phyloP scores from a whole-genome alignment of 2,113 vertebrate genomes.

The Craseonycteris thonglongyai region DNA sequence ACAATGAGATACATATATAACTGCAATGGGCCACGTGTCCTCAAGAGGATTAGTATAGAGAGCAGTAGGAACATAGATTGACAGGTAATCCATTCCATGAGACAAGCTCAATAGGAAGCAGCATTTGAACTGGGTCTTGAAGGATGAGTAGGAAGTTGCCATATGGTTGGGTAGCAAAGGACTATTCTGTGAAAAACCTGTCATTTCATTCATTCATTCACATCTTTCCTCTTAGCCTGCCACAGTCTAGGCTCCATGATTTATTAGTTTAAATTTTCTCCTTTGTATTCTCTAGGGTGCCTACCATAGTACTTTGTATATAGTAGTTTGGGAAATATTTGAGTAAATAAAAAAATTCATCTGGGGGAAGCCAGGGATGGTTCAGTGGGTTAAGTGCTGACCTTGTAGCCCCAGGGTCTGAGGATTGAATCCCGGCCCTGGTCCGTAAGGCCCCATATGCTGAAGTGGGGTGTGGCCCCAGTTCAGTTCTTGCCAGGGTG shows the following conservation, averaged over 20 bases:
- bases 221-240: neutral
- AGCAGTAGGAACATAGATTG: neutral
- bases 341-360: neutral
- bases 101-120: neutral
- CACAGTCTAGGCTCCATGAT: neutral
- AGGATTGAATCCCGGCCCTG: no score
- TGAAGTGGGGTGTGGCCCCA: no score
- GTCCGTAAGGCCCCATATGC: no score
- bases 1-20: neutral
- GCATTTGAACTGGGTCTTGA: neutral
- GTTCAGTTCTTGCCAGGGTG: no score
- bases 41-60: neutral
- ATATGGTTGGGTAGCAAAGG: neutral
- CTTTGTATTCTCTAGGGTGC: neutral
- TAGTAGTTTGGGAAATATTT: constrained; percentile 14
- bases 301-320: neutral
- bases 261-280: neutral
- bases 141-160: neutral
- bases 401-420: no score
- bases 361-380: no score
- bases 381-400: no score
- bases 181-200: neutral
- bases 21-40: neutral
- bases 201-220: neutral
- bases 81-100: neutral